Conservation (phyloP, 2,113 vertebrate species). For the Podocnemis expansa region DNA sequence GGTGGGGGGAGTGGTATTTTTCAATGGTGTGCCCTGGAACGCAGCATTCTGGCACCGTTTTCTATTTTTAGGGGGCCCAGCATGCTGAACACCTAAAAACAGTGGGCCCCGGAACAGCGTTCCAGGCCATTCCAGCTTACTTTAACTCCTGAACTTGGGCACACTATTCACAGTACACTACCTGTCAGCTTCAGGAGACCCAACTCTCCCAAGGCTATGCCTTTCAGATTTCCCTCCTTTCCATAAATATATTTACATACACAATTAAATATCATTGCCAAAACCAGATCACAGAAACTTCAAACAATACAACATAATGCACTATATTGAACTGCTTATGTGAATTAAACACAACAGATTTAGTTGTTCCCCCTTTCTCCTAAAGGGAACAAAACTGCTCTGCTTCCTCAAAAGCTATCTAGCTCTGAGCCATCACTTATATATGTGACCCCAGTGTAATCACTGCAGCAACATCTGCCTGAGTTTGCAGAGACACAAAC, state of each 20-base stretch:
- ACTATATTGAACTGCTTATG: neutral
- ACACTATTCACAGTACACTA: neutral
- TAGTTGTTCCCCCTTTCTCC: neutral
- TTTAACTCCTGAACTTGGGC: neutral
- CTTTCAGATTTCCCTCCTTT: neutral
- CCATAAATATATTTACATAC: neutral
- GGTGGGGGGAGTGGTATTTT: no score
- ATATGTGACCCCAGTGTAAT: neutral
- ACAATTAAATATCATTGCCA: neutral
- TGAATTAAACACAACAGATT: neutral
- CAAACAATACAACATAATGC: neutral
- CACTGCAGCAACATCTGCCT: neutral
- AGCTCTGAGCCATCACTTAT: neutral
- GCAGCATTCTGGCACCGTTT: no score
- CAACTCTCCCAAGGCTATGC: neutral
- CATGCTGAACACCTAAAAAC: no score
- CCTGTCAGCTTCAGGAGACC: neutral
- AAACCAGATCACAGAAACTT: neutral
- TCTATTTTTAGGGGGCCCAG: no score
- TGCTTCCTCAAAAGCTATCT: neutral
- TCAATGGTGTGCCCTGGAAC: no score
- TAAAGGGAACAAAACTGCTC: neutral
- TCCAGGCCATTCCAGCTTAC: no score
- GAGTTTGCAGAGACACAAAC: neutral
- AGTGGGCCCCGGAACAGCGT: no score